Evolutionary conservation across 2,797 vertebrate species (phyloP).

Genomic region (Spinibarbus caldwelli): DNA sequence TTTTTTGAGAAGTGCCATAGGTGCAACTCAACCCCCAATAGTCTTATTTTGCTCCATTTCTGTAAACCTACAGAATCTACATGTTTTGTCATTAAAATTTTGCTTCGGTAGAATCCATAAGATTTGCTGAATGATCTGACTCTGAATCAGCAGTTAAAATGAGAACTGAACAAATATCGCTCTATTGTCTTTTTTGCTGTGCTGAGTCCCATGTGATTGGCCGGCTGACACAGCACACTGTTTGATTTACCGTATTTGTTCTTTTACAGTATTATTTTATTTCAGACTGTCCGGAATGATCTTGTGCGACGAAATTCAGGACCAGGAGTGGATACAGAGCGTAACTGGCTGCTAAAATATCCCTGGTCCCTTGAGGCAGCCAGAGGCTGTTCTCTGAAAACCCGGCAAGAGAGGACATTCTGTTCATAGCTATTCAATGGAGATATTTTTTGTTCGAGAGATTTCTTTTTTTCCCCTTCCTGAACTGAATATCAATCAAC

Average conservation of each 20-base stretch:
- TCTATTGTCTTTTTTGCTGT: not conserved
- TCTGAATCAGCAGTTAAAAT: slow-evolving; percentile 6
- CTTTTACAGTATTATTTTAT: slow-evolving; percentile 13
- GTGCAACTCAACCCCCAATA: not conserved
- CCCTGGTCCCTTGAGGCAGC: slow-evolving; percentile 55
- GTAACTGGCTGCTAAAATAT: slow-evolving; percentile 46
- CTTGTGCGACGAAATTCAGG: slow-evolving; percentile 3
- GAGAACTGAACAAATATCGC: not conserved
- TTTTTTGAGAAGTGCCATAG: not conserved
- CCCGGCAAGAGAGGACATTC: slow-evolving; percentile 70
- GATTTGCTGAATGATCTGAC: not conserved
- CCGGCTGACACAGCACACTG: not conserved
- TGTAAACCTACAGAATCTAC: no score
- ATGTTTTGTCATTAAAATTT: not conserved
- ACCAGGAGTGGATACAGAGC: slow-evolving; percentile 33
- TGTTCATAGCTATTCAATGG: slow-evolving; percentile 77
- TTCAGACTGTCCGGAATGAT: slow-evolving; percentile 25
- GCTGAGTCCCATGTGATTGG: not conserved
- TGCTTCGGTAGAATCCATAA: not conserved
- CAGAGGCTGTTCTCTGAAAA: slow-evolving; percentile 71
- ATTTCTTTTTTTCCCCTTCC: slow-evolving; percentile 60
- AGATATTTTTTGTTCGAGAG: slow-evolving; percentile 74
- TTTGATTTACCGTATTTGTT: not conserved
- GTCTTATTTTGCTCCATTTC: not conserved
- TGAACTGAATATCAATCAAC: slow-evolving; percentile 78